Evolutionary conservation across 2,797 vertebrate genomes (phyloP).

Genomic region (Novumbra hubbsi): DNA sequence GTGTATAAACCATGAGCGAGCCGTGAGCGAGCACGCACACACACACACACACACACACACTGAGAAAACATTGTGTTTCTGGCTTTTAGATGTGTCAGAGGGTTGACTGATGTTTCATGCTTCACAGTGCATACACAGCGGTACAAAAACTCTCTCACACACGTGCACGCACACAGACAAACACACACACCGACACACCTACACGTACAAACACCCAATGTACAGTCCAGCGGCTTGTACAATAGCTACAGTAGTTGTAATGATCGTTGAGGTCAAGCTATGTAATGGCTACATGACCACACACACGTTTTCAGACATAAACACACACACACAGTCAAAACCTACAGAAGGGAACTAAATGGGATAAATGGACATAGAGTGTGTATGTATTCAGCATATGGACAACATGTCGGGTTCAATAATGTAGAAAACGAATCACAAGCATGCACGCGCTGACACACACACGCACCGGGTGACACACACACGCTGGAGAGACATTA

Average conservation of each 20-base stretch:
- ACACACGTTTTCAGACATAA: neutral
- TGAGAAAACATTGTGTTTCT: neutral
- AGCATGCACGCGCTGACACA: neutral
- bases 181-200: neutral
- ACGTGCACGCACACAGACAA: neutral
- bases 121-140: neutral
- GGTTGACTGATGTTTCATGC: neutral
- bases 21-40: neutral
- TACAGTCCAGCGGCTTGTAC: neutral
- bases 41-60: neutral
- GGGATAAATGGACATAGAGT: neutral
- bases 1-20: too few species aligned
- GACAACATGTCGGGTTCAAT: neutral
- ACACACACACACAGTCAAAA: neutral
- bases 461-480: slow-evolving; percentile 2
- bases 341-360: neutral
- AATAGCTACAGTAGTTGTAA: neutral
- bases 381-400: neutral
- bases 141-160: neutral
- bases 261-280: neutral
- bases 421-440: neutral
- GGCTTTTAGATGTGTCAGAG: neutral
- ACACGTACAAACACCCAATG: neutral
- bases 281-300: neutral
- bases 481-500: slow-evolving; percentile 9